Percentiles rank a stretch among this genome's conserved stretches.
These are phyloP conservation scores for Aplodontia rufa DNA, from an alignment of 2,113 vertebrate species.

Conservation along the genomic window DNA sequence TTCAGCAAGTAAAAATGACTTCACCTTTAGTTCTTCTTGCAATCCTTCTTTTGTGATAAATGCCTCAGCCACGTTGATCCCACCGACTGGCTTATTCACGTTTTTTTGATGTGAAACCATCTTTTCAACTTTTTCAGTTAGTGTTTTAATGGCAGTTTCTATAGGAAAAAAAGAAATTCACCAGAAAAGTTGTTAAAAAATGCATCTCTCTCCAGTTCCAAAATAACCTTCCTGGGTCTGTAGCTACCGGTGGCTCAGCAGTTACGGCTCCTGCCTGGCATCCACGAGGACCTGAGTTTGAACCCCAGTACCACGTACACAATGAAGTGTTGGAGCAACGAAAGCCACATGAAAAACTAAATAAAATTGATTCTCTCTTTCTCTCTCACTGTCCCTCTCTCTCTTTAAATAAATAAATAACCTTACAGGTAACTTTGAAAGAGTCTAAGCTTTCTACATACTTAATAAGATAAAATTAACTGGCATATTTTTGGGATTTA, in stretches of 20 bases:
- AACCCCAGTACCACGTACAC: no score
- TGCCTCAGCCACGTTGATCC: conserved; percentile 81
- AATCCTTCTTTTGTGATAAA: conserved; percentile 85
- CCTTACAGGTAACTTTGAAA: neutral
- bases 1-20: conserved; percentile 33
- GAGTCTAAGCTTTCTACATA: neutral
- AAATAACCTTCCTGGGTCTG: no score
- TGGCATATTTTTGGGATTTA: neutral
- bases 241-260: no score
- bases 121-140: conserved; percentile 86
- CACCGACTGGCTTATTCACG: conserved; percentile 85
- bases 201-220: neutral
- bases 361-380: no score
- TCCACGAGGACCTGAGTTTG: no score
- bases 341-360: no score
- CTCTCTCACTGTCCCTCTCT: no score
- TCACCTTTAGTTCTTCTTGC: conserved; percentile 90
- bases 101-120: conserved; percentile 79
- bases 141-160: conserved; percentile 86
- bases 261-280: no score
- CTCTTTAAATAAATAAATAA: no score
- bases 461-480: neutral
- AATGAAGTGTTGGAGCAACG: no score
- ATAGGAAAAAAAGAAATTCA: conserved; percentile 50
- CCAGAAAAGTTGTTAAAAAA: neutral